Evolutionary conservation across 2,888 invertebrate species (phyloP), one percentile per base, ranked within the genome.

Genomic region (Formica aserva): DNA sequence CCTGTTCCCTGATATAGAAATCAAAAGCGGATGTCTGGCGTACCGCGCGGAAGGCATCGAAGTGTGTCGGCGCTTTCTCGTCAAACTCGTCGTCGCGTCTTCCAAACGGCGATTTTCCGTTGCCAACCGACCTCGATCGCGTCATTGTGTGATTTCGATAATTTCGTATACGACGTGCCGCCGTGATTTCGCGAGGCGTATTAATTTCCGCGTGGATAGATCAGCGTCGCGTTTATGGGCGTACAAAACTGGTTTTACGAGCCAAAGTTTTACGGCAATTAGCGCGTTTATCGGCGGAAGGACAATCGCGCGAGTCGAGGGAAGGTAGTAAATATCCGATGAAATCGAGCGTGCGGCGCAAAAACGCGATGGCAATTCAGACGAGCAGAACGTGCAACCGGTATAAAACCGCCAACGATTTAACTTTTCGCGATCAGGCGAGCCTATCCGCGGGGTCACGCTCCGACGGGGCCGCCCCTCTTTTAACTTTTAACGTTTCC

Each of bases 1-100:
- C 90, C 90, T 90, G 90, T 91, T 90, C 86, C 29, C 85, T 62
- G 90, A 90, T 91, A 93, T 91, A 92, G 93, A 94, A 94, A 94
- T 94, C 94, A 94, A 93, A 94, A 94, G 92, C 94, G 94, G 94
- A 94, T 93, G 93, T 92, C 92, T 92, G 92, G 84, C 92, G 88
- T 89, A 90, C 91, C 91, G 89, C 91, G 89, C 89, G 88, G 89
- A 87, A 92, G 87, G 91, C 93, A 93, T 90, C 94, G 91, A 87
- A 87, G 89, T 92, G 91, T 91, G 91, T 71, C 86, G 77, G 83
- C 85, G 85, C 83, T 86, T 78, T 83, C 86, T 86, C 86, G 88
- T 89, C 89, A 83, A 80, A 57, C 84, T 65, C 60, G 71, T 76
- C 78, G 81, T 78, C 78, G 78, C 57, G 78, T n/a, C 60, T 60